Conservation (phyloP, 2,888 invertebrate genomes). For the Agrilus cyanescens region DNA sequence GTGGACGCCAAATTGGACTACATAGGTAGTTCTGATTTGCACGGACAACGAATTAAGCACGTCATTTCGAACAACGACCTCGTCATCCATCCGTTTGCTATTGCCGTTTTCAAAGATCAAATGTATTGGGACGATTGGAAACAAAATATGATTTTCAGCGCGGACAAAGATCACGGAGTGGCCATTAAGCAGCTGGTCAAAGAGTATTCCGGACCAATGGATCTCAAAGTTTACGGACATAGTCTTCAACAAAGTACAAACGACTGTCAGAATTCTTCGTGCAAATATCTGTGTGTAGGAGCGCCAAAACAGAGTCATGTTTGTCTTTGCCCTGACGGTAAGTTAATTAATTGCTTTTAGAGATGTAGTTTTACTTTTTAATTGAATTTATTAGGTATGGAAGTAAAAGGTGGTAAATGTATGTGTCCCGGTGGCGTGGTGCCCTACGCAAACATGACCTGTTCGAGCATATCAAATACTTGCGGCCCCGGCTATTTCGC, state of each 20-base stretch:
- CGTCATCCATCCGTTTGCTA: conserved; percentile 74
- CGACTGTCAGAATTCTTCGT: conserved; percentile 50
- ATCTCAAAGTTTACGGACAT: conserved; percentile 69
- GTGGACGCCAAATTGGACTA: conserved; percentile 75
- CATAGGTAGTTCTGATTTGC: conserved; percentile 63
- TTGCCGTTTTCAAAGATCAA: conserved; percentile 71
- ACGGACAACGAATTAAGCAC: conserved; percentile 55
- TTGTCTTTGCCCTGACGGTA: conserved; percentile 73
- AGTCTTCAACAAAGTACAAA: conserved; percentile 65
- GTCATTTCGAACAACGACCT: conserved; percentile 47
- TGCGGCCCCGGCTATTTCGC: conserved; percentile 45
- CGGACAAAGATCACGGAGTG: conserved; percentile 64
- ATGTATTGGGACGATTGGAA: conserved; percentile 91
- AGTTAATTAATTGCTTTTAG: too few species aligned
- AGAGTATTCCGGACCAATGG: conserved; percentile 64
- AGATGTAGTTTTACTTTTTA: too few species aligned
- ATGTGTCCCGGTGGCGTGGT: conserved; percentile 60
- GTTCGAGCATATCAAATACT: conserved; percentile 49
- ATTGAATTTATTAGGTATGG: conserved; percentile 33
- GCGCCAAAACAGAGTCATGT: conserved; percentile 50
- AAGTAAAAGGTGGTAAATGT: conserved; percentile 47
- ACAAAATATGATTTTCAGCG: conserved; percentile 62
- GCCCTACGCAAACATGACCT: conserved; percentile 56
- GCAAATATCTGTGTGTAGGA: conserved; percentile 68
- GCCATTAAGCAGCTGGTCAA: conserved; percentile 41